Evolutionary conservation across 2,113 vertebrate genomes (phyloP), one percentile per base, ranked within the genome.

Genomic region (Mystacornis crossleyi): DNA sequence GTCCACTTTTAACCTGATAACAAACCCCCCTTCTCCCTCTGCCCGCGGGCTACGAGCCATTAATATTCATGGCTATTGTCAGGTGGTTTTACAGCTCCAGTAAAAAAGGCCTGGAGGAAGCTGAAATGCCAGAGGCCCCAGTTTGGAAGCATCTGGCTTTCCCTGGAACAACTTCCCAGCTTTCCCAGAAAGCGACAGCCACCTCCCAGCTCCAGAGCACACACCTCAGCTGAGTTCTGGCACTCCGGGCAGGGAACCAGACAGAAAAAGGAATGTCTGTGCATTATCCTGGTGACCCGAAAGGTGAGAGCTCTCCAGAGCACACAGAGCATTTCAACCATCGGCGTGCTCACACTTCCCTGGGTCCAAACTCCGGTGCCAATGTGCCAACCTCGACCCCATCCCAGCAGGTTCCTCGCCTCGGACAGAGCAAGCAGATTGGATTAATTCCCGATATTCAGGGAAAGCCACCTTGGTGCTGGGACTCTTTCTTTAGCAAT

Each of bases 51-150:
- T 90, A 12, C 64, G 50, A 40, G 18, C 77, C 67, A 53, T 73
- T 51, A 71, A 84, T 60, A 90, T 82, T 89, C 72, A 48, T 72
- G 58, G 54, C 25, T 48, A 84, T 92, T 94, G 82, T 93, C 89
- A 29, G 79, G 86, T 2, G 40, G 42, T 77, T 97, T 95, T 92
- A 95, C 36, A 88, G 33, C 69, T 36, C 72, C 53, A 15, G 14
- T 43, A 64, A 80, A 87, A 88, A 38, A 14, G 50, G 38, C 73
- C 85, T 34, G 75, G 18, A 86, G 86, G 80, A 78, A 80, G 42
- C 55, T 40, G 5, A 48, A 42, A 69, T 51, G 47, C 70, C 26
- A 47, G 86, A 78, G 75, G 67, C 50, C 40, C 64, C 51, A 0
- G 24, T 7, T 65, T 23, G 4, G 9, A 4, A 61, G 72, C 67